A percentile compares a stretch with the other conserved stretches of the same genome.
Conservation (phyloP, 30 jellyfish, hydroid and myxozoan genomes). For the Kudoa iwatai region DNA sequence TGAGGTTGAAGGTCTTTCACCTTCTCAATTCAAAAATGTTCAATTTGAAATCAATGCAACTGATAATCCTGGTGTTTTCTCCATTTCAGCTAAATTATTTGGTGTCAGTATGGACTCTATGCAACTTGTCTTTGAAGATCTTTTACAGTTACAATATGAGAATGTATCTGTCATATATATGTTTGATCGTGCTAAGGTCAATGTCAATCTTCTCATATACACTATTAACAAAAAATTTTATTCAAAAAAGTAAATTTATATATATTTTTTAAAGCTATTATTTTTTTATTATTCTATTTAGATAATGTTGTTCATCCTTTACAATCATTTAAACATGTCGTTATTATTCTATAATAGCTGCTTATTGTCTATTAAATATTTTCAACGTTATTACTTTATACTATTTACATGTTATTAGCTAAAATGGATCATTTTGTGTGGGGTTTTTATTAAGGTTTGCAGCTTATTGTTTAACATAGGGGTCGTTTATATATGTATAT, state of each 20-base stretch:
- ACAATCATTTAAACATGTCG: too few species aligned
- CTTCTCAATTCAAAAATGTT: neutral
- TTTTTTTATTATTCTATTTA: too few species aligned
- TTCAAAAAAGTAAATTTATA: slow-evolving; percentile 1
- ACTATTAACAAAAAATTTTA: slow-evolving; percentile 48
- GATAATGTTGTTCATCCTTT: too few species aligned
- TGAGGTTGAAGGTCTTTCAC: neutral
- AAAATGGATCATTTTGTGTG: too few species aligned
- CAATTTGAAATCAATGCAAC: neutral
- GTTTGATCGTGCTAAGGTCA: slow-evolving; percentile 68
- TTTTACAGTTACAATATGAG: slow-evolving; percentile 65
- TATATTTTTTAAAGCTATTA: too few species aligned
- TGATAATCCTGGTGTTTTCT: neutral
- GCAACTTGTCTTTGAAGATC: slow-evolving; percentile 6
- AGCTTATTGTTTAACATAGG: too few species aligned
- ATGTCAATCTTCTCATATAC: slow-evolving; percentile 32
- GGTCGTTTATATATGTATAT: too few species aligned
- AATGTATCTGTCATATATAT: slow-evolving; percentile 71
- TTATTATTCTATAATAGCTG: too few species aligned
- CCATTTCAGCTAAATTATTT: neutral
- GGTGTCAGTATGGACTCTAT: neutral
- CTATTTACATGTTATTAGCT: too few species aligned
- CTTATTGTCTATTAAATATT: too few species aligned
- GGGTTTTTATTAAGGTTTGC: too few species aligned
- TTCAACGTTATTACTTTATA: too few species aligned